These are phyloP conservation scores for Lucilia cuprina DNA, from an alignment of 1,140 invertebrate species.

Conservation along the genomic window DNA sequence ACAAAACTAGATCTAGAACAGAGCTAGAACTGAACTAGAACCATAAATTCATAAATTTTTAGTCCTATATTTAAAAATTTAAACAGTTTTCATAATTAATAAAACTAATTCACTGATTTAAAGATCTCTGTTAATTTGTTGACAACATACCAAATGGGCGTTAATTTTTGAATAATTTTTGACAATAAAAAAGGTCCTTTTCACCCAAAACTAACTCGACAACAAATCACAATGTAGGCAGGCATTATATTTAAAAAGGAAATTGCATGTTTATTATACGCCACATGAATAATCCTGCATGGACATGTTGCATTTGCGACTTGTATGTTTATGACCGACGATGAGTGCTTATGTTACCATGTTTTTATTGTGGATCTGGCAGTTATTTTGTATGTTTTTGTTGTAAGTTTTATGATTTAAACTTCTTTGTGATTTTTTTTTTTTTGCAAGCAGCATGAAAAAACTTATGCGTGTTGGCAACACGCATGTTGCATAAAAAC, in stretches of 20 bases:
- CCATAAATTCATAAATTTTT: no score
- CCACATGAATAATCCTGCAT: not conserved
- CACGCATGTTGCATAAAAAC: not conserved
- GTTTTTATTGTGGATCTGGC: not conserved
- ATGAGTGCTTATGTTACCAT: conserved; percentile 6
- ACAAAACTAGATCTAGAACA: no score
- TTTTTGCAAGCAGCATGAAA: not conserved
- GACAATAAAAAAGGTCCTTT: not conserved
- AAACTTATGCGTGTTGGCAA: not conserved
- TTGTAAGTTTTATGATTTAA: not conserved
- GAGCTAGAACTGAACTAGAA: no score
- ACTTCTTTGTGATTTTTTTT: not conserved
- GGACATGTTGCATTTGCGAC: not conserved
- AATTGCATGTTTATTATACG: not conserved
- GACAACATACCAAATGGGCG: not conserved
- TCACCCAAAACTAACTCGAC: not conserved
- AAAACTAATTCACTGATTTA: no score
- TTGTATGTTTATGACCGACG: not conserved
- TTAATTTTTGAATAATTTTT: not conserved
- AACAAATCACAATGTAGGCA: not conserved
- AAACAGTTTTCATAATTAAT: no score
- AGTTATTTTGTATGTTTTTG: not conserved
- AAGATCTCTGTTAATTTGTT: not conserved
- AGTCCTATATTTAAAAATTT: no score
- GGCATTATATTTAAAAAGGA: not conserved